Percentiles rank a stretch among this genome's conserved stretches.
phyloP scores from a whole-genome alignment of 2,888 invertebrate species.

The Ophioninae sp. region DNA sequence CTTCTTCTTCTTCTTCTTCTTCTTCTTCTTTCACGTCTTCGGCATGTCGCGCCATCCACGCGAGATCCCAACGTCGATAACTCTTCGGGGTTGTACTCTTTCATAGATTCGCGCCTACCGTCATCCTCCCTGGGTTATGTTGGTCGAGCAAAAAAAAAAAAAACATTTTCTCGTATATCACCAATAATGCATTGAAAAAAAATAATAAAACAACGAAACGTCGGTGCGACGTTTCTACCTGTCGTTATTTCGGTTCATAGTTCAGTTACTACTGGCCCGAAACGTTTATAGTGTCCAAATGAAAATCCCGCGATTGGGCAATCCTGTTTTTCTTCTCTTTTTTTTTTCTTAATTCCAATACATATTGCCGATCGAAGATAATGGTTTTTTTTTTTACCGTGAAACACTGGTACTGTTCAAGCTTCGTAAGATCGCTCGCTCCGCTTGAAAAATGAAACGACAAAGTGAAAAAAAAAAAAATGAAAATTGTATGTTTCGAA shows the following conservation, averaged over 20 bases:
- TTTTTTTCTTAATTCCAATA: no score
- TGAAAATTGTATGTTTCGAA: slow-evolving; percentile 22
- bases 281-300: no score
- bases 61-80: slow-evolving; percentile 52
- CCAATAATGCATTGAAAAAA: no score
- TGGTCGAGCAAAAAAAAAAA: background rate
- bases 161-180: background rate
- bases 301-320: no score
- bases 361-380: no score
- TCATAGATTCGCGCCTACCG: slow-evolving; percentile 24
- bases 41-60: slow-evolving; percentile 53
- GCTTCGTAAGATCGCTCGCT: slow-evolving; percentile 28
- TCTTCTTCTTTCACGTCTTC: slow-evolving; percentile 50
- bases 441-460: background rate
- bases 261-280: no score
- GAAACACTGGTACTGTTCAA: background rate
- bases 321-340: no score
- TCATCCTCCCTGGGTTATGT: slow-evolving; percentile 33
- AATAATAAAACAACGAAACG: no score
- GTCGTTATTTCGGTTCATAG: no score
- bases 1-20: slow-evolving; percentile 54
- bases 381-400: no score
- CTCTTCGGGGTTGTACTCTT: slow-evolving; percentile 54
- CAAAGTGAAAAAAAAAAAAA: no score
- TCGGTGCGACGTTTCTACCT: no score